Percentiles rank a stretch among this genome's conserved stretches.
Conservation (phyloP, 2,113 vertebrate genomes). For the Triplophysa rosa region DNA sequence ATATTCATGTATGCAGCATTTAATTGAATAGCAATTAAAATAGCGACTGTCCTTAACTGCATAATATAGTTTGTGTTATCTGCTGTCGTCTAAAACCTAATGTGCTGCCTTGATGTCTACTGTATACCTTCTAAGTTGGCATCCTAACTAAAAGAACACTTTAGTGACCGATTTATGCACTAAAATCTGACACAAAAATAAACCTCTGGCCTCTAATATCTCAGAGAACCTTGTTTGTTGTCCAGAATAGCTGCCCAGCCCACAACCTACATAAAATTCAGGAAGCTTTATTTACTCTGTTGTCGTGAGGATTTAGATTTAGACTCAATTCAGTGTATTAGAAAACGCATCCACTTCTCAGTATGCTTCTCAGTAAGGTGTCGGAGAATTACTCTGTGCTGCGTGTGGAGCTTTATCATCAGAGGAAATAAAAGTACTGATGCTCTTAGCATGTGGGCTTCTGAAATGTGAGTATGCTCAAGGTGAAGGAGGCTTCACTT, state of each 20-base stretch:
- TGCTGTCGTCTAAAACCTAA: no score
- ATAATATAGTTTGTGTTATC: background rate
- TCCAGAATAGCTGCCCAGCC: no score
- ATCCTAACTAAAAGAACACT: no score
- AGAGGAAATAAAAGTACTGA: slow-evolving; percentile 1
- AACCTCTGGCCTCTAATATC: no score
- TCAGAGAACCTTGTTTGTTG: no score
- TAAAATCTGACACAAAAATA: no score
- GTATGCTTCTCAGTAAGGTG: background rate
- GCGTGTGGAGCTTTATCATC: slow-evolving; percentile 1
- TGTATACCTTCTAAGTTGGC: background rate
- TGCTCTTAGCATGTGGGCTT: background rate
- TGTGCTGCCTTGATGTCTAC: background rate
- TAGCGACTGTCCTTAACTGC: background rate
- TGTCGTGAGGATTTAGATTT: background rate
- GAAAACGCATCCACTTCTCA: background rate
- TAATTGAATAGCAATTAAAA: background rate
- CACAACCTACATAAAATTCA: no score
- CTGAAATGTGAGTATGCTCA: background rate
- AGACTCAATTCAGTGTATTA: background rate
- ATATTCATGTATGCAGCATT: slow-evolving; percentile 15
- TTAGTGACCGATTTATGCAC: no score
- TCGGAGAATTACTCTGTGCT: slow-evolving; percentile 18
- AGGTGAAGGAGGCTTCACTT: background rate
- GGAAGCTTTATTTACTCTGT: no score